phyloP scores from a whole-genome alignment of 64 coral and sea anemone species.

The Pocillopora damicornis region DNA sequence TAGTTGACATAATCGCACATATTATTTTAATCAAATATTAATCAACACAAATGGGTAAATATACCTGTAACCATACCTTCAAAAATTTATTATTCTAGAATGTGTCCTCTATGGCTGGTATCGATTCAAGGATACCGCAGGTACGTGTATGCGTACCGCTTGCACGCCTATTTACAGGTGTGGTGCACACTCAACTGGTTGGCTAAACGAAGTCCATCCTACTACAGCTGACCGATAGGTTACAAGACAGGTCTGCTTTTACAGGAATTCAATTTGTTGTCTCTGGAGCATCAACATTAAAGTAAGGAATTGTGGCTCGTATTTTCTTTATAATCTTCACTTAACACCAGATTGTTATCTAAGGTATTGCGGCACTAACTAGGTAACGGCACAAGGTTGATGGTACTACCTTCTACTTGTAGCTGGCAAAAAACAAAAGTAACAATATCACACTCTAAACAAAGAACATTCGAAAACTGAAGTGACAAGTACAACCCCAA shows the following conservation, averaged over 20 bases:
- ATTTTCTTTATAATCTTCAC: background rate
- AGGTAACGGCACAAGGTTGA: background rate
- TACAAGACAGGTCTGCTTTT: constrained; percentile 18
- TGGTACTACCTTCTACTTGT: too few species aligned
- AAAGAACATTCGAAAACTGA: too few species aligned
- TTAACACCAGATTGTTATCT: background rate
- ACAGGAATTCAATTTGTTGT: background rate
- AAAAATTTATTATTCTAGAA: too few species aligned
- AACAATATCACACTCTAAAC: too few species aligned
- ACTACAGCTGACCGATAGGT: constrained; percentile 6
- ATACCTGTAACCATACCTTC: too few species aligned
- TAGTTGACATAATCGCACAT: too few species aligned
- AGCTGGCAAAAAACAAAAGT: too few species aligned
- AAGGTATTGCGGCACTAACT: background rate
- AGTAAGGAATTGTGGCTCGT: background rate
- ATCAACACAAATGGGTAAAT: too few species aligned
- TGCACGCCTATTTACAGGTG: background rate
- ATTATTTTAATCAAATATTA: too few species aligned
- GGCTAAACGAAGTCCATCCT: background rate
- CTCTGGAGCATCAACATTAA: background rate
- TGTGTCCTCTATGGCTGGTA: background rate
- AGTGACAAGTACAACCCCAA: too few species aligned
- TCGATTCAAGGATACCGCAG: background rate
- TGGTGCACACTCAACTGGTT: background rate
- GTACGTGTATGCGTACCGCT: background rate